Conservation (phyloP, 2,797 vertebrate species). For the Coccyzus lansbergi region DNA sequence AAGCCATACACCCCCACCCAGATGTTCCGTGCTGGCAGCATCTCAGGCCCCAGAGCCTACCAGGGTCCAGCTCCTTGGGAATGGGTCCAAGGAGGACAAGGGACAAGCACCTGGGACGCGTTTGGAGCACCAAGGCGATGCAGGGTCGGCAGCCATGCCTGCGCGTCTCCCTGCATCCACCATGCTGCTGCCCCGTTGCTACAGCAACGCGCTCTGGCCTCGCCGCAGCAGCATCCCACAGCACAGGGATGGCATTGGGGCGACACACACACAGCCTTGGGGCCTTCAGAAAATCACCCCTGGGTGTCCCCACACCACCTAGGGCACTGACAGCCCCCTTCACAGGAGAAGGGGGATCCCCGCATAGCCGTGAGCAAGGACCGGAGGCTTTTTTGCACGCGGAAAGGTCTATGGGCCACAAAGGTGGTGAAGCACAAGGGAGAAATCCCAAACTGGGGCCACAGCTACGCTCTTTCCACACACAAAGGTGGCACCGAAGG, state of each 20-base stretch:
- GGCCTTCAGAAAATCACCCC: fast-evolving
- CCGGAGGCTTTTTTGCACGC: fast-evolving
- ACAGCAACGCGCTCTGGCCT: slow-evolving; percentile 67
- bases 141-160: neutral
- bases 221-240: slow-evolving; percentile 49
- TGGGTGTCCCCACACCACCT: fast-evolving
- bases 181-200: slow-evolving; percentile 61
- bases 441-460: neutral
- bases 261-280: fast-evolving
- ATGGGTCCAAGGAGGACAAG: fast-evolving
- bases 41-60: fast-evolving
- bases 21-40: neutral
- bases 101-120: fast-evolving
- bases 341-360: neutral
- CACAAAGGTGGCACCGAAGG: neutral
- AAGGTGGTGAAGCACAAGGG: neutral
- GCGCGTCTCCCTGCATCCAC: neutral
- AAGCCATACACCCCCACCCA: too few relatives aligned
- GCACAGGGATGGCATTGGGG: neutral
- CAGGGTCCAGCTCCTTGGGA: fast-evolving
- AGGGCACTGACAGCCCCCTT: fast-evolving
- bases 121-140: fast-evolving
- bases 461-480: fast-evolving
- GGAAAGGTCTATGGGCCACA: too few relatives aligned
- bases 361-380: fast-evolving